phyloP scores from a whole-genome alignment of 2,797 vertebrate species.

The Phrynocephalus vlangalii region DNA sequence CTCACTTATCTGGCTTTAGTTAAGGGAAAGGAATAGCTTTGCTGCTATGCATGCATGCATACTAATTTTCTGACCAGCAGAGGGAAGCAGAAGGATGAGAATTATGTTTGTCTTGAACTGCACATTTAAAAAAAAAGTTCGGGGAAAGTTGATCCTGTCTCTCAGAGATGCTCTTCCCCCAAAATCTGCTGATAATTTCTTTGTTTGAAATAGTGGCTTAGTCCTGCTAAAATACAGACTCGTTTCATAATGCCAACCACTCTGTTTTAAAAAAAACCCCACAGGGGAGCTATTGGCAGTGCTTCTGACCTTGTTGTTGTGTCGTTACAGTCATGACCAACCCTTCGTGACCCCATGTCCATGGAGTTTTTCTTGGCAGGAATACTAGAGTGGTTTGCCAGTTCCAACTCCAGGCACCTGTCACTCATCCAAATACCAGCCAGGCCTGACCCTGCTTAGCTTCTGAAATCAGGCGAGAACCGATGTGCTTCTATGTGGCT shows the following conservation, averaged over 20 bases:
- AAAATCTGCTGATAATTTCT: background rate
- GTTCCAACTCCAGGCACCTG: no score
- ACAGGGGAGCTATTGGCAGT: no score
- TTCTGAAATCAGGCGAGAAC: no score
- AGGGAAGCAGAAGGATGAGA: conserved; percentile 12
- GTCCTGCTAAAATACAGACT: background rate
- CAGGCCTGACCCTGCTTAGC: no score
- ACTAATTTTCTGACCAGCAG: conserved; percentile 3
- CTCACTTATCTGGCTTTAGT: background rate
- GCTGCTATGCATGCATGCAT: background rate
- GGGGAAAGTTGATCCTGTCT: background rate
- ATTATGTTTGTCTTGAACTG: background rate
- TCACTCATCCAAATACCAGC: no score
- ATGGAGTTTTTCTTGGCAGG: no score
- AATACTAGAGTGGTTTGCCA: no score
- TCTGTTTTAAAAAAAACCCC: background rate
- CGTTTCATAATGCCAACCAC: background rate
- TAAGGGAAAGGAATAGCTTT: background rate
- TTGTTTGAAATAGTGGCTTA: background rate
- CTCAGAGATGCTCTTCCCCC: background rate
- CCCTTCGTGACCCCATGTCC: no score
- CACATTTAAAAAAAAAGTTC: background rate
- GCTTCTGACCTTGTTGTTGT: background rate
- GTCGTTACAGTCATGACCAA: no score
- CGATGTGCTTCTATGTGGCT: no score